These are phyloP conservation scores for Sinelater perroti DNA, from an alignment of 2,888 invertebrate genomes.

Conservation along the genomic window DNA sequence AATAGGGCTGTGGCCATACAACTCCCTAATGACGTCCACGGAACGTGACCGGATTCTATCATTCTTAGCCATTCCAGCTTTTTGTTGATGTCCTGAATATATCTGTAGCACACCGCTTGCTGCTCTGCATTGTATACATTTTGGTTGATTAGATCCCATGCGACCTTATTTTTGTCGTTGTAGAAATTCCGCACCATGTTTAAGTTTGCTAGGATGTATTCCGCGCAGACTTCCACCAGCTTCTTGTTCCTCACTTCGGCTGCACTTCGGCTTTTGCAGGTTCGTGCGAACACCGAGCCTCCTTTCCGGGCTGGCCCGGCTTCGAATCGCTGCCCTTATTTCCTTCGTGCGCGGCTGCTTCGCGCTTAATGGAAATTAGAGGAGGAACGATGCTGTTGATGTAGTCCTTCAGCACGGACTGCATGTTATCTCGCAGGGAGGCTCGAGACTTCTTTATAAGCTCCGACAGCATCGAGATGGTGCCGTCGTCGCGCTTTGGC, in stretches of 20 bases:
- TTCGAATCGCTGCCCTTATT: background rate
- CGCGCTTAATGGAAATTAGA: conserved; percentile 23
- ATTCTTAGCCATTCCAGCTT: conserved; percentile 54
- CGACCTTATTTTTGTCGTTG: conserved; percentile 48
- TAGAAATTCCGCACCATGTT: conserved; percentile 48
- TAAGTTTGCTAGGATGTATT: conserved; percentile 51
- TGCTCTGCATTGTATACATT: conserved; percentile 41
- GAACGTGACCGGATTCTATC: conserved; percentile 53
- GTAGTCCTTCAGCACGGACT: conserved; percentile 40
- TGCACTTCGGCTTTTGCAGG: too few species aligned
- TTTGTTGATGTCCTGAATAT: conserved; percentile 54
- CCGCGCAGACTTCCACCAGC: conserved; percentile 53
- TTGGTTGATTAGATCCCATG: conserved; percentile 54
- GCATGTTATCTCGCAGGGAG: conserved; percentile 31
- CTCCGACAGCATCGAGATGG: conserved; percentile 21
- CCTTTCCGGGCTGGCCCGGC: background rate
- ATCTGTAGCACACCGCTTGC: conserved; percentile 49
- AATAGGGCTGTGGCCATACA: conserved; percentile 53
- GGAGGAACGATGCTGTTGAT: conserved; percentile 37
- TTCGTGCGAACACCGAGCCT: conserved; percentile 19
- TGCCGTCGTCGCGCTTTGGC: conserved; percentile 47
- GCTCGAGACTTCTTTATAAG: conserved; percentile 32
- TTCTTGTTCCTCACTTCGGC: too few species aligned
- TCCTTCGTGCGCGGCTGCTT: background rate
- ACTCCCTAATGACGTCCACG: conserved; percentile 52